Base-by-base conservation (phyloP, 1,140 invertebrate species). In the Branchinecta lynchi region DNA sequence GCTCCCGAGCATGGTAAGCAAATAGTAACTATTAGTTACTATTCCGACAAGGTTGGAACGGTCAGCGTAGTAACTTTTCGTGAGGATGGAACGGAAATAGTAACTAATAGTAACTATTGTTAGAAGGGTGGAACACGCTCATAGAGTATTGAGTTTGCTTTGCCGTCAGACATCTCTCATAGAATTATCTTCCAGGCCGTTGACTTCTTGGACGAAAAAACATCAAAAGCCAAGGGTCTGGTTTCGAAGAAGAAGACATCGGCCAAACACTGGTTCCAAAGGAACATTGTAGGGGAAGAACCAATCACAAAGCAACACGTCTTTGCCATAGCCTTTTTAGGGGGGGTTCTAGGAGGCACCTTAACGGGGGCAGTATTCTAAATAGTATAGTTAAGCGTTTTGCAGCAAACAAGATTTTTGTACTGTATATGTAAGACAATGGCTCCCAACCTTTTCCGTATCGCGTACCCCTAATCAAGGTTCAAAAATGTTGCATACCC, bases 171-270 rank as follows among this genome's bases (percentile, higher is more conserved):
- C 17, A 60, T 6, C 17, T 20, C 51, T 15, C 51, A 60, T 6
- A 2, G 17, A 17, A 6, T 68, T 44, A 79, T 79, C 73, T 84
- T 84, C 69, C 78, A 89, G 87, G 82, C 87, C 69, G 87, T 87
- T 76, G 81, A 85, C 78, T 89, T 80, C 81, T 83, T 89, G 70
- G 88, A 90, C 77, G 84, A 84, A 69, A 89, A 89, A 81, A 70
- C 89, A 70, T 86, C 89, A 74, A 87, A 87, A 79, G 87, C 87
- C 68, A 88, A 89, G 76, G 81, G 84, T 73, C 73, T 86, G 65
- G 72, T 89, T 66, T 87, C 85, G 77, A 84, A 84, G 73, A 86
- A 86, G 69, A 81, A 87, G 78, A 75, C 79, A 21, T 84, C 84
- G 74, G 85, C 85, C 5, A 85, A 84, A 72, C 83, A 82, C 72